These are phyloP conservation scores for Glandiceps talaboti DNA, from an alignment of 53 echinoderm and acorn worm genomes.

Conservation along the genomic window DNA sequence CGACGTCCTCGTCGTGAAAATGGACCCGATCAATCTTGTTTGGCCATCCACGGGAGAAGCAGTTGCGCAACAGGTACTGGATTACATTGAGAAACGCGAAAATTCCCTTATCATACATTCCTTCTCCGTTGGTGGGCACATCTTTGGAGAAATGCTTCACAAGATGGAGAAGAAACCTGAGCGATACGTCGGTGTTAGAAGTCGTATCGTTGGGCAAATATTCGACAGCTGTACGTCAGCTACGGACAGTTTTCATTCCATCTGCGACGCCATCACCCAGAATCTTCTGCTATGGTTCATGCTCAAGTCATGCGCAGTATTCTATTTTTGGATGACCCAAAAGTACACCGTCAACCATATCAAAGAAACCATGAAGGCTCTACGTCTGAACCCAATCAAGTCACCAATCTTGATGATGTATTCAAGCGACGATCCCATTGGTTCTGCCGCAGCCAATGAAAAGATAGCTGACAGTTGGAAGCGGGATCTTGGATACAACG, in stretches of 20 bases:
- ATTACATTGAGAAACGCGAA: conserved; percentile 24
- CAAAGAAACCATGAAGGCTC: conserved; percentile 21
- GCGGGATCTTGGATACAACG: conserved; percentile 14
- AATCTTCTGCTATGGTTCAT: conserved; percentile 28
- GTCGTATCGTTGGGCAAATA: conserved; percentile 31
- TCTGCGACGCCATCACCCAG: conserved; percentile 25
- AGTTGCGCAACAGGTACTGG: conserved; percentile 31
- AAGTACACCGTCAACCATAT: conserved; percentile 37
- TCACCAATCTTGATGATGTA: conserved; percentile 30
- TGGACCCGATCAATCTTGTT: conserved; percentile 27
- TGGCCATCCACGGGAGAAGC: conserved; percentile 34
- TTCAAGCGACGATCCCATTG: conserved; percentile 34
- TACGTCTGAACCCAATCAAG: conserved; percentile 26
- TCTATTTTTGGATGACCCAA: conserved; percentile 36
- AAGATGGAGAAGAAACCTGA: conserved; percentile 15
- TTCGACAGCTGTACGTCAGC: conserved; percentile 33
- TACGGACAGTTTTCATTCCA: conserved; percentile 26
- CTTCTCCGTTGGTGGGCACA: conserved; percentile 39
- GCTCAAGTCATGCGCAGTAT: conserved; percentile 23
- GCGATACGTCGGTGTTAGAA: conserved; percentile 11
- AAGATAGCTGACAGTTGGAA: conserved; percentile 22
- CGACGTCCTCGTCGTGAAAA: conserved; percentile 34
- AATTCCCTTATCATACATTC: conserved; percentile 25
- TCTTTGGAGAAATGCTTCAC: conserved; percentile 38
- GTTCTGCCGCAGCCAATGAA: conserved; percentile 32